Conservation (phyloP, 1,140 invertebrate genomes). For the Eriosoma lanigerum region DNA sequence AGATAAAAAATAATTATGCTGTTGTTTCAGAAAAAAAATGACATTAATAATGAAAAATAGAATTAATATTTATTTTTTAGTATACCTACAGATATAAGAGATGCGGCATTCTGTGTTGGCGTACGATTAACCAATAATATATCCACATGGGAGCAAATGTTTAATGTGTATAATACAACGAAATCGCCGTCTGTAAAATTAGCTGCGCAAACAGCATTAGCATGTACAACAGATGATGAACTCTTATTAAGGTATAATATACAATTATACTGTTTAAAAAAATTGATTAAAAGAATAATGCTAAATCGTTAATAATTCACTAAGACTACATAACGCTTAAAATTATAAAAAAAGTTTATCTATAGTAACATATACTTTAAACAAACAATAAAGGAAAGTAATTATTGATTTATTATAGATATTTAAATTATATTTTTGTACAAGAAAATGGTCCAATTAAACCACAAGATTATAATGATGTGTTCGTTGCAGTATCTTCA, state of each 20-base stretch:
- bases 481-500: background rate
- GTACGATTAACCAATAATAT: constrained; percentile 14
- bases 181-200: constrained; percentile 49
- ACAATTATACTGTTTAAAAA: too few relatives aligned
- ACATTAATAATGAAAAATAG: too few relatives aligned
- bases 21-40: too few relatives aligned
- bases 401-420: background rate
- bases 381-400: too few relatives aligned
- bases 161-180: constrained; percentile 41
- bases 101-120: constrained; percentile 51
- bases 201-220: constrained; percentile 44
- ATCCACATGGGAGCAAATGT: constrained; percentile 46
- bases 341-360: too few relatives aligned
- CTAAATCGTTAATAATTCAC: too few relatives aligned
- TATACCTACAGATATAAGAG: constrained; percentile 49
- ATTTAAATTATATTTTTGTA: constrained; percentile 6
- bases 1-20: too few relatives aligned
- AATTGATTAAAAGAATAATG: too few relatives aligned
- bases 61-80: constrained; percentile 30
- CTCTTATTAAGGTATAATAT: constrained; percentile 45
- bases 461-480: constrained; percentile 9
- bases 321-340: too few relatives aligned
- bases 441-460: background rate
- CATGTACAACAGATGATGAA: constrained; percentile 42
- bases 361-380: too few relatives aligned